Base-by-base conservation (phyloP, 2,888 invertebrate species). In the Scaptomyza parva region DNA sequence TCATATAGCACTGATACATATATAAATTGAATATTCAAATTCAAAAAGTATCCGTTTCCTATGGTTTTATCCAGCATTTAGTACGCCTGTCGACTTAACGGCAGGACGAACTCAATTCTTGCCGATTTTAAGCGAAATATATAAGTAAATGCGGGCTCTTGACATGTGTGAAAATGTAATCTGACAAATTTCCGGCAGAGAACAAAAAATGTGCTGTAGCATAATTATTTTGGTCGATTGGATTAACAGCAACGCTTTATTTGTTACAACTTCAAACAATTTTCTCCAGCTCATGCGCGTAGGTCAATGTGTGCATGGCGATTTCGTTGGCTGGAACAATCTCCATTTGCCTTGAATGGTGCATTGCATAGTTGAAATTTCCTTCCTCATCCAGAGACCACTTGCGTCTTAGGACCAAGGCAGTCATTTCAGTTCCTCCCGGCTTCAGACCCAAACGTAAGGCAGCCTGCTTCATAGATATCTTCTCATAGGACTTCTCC, bases 101-200 rank as follows among this genome's bases (percentile, higher is more conserved):
- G 14, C 37, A 26, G 26, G 12, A 47, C 47, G 61, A 58, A 69
- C 66, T 75, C 43, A 70, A 69, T 76, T 73, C 53, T 43, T 17
- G 64, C 52, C 26, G 41, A 78, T 60, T 70, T 66, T 60, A 52
- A 53, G 53, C 73, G 50, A 45, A 65, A 53, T n/a, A 51, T 53
- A 14, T 39, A 39, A 20, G 2, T n/a, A 33, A 5, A 1, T 35
- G n/a, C 7, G 1, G 28, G 18, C 8, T 11, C 9, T 44, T 78
- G 85, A 88, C 57, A 68, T 64, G 87, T 86, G 85, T 86, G 88
- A 57, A 84, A 85, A 87, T 87, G 62, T 73, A 86, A 88, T 82
- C 85, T 87, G 85, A 86, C 85, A 86, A 86, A 86, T 86, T 85
- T 84, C 59, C 55, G 52, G 44, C 39, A 53, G 6, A 35, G 14